phyloP scores from a whole-genome alignment of 2,797 vertebrate genomes.

The Chelidonichthys spinosus region DNA sequence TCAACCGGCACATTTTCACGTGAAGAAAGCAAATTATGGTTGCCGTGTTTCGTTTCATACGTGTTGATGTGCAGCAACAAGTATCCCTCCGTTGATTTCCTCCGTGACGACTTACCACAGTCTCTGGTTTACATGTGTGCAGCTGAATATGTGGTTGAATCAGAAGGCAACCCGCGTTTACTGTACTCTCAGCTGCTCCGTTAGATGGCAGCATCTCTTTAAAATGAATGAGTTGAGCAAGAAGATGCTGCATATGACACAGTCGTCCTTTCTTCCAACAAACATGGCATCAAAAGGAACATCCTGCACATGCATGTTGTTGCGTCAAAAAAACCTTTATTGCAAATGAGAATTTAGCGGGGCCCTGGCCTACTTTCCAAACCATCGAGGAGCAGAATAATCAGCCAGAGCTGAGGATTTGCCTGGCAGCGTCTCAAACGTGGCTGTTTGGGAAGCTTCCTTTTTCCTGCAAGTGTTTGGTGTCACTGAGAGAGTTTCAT shows the following conservation, averaged over 20 bases:
- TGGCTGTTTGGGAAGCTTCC: constrained; percentile 62
- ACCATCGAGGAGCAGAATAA: constrained; percentile 71
- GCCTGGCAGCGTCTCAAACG: constrained; percentile 71
- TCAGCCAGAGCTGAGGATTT: constrained; percentile 67
- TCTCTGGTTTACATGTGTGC: not conserved
- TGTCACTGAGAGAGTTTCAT: constrained; percentile 48
- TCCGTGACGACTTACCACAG: not conserved
- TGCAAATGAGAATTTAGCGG: constrained; percentile 59
- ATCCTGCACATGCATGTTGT: constrained; percentile 5
- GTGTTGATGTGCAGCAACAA: constrained; percentile 32
- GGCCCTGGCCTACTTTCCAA: constrained; percentile 73
- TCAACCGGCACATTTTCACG: not conserved
- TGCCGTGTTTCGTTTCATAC: not conserved
- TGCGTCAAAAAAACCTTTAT: constrained; percentile 40
- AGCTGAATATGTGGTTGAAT: constrained; percentile 11
- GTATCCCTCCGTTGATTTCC: constrained; percentile 6
- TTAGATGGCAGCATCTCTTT: constrained; percentile 11
- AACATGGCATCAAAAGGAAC: constrained; percentile 9
- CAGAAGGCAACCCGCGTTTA: constrained; percentile 17
- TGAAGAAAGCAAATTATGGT: not conserved
- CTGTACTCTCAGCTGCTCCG: constrained; percentile 11
- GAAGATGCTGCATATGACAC: not conserved
- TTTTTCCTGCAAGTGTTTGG: constrained; percentile 49
- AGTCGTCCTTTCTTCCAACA: constrained; percentile 4
- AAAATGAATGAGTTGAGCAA: constrained; percentile 10